Base-by-base conservation (phyloP, 2,888 invertebrate species). In the Crossocerus cetratus region DNA sequence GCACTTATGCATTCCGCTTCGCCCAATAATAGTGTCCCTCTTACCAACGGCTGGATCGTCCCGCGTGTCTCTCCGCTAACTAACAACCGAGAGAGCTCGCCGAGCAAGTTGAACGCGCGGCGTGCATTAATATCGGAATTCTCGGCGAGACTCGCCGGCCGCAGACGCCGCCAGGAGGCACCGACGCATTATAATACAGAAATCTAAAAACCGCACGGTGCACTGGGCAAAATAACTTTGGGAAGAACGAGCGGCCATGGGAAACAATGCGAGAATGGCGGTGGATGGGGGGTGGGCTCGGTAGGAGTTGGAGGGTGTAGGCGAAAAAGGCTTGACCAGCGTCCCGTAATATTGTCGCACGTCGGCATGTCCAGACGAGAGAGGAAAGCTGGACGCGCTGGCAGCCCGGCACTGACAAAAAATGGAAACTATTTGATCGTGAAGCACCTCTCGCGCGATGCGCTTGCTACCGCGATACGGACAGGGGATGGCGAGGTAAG, bases 351-450 rank as follows among this genome's bases (percentile, higher is more conserved):
- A 83, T 78, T 78, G 75, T 74, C 80, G 77, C 65, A 76, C 77
- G 77, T 80, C 71, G 76, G 69, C 79, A 62, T 69, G 78, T 72
- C 75, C 32, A 32, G 78, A 79, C 78, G 82, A 77, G 76, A 79
- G 79, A 83, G 83, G 78, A 72, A 72, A 80, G 80, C 69, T 76
- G 32, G 32, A 32, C 32, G 32, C 32, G 32, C 32, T 32, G 32
- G 32, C 32, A 49, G 16, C 78, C 80, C 76, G 82, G 69, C 64
- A 75, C 76, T 78, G 81, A 80, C 77, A 84, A 86, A 86, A 85
- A 85, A 82, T 83, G 79, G 79, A 81, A 86, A 86, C 85, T 85
- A 88, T 86, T 87, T 87, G 86, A 89, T 88, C 87, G 86, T 87
- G 85, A 87, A 86, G 81, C 80, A 80, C 77, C 77, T 63, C 67